A percentile compares a stretch with the other conserved stretches of the same genome.
Conservation (phyloP, 2,888 invertebrate genomes). For the Rotaria macrura region DNA sequence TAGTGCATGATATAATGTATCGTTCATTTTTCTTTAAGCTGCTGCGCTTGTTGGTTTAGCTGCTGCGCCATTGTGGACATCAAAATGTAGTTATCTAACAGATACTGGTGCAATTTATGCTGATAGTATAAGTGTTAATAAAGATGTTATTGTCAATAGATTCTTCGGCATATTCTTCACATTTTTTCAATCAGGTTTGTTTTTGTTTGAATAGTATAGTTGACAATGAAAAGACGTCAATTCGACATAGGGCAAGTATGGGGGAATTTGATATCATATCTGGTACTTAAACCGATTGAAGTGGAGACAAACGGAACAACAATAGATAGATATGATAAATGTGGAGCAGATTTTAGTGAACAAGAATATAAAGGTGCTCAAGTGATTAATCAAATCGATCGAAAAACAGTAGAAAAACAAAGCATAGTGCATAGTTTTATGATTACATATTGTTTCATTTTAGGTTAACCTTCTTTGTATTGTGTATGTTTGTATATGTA, state of each 20-base stretch:
- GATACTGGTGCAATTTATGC: slow-evolving; percentile 83
- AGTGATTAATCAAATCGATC: not conserved
- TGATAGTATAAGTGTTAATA: slow-evolving; percentile 66
- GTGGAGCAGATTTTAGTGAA: not conserved
- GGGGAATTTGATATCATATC: slow-evolving; percentile 35
- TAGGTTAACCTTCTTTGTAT: not conserved
- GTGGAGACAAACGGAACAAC: not conserved
- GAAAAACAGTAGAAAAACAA: not conserved
- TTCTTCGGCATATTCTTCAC: slow-evolving; percentile 98
- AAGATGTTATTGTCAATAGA: slow-evolving; percentile 74
- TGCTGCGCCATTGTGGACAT: slow-evolving; percentile 94
- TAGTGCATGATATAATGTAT: not conserved
- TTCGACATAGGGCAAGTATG: slow-evolving; percentile 26
- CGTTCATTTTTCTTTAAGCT: not conserved
- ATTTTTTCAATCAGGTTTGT: slow-evolving; percentile 72
- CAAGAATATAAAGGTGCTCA: not conserved
- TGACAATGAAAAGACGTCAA: too few species aligned
- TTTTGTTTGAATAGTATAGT: too few species aligned
- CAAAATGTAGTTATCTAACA: slow-evolving; percentile 91
- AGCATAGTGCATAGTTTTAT: too few species aligned
- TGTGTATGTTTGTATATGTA: not conserved
- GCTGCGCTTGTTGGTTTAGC: slow-evolving; percentile 70
- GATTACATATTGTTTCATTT: not conserved
- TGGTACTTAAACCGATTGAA: slow-evolving; percentile 22
- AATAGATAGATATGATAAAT: not conserved